A percentile compares a stretch with the other conserved stretches of the same genome.
Evolutionary conservation across 2,797 vertebrate genomes (phyloP).

Genomic region (Philypnodon macrostomus): DNA sequence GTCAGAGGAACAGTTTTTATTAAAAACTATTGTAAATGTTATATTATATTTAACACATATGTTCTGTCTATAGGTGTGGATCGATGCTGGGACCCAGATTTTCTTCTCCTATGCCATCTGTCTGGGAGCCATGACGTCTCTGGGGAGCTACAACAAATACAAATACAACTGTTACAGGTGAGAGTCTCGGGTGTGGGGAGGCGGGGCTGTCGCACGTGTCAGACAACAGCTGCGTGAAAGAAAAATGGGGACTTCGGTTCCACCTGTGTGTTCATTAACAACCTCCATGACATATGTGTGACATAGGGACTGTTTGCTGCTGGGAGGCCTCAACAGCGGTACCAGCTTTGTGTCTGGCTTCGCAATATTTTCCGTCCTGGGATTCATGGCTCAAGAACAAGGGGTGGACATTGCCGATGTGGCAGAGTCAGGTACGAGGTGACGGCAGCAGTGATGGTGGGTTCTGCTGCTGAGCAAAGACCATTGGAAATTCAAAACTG

Average conservation of each 20-base stretch:
- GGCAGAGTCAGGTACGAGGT: constrained; percentile 98
- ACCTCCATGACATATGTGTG: constrained; percentile 97
- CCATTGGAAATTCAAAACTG: constrained; percentile 46
- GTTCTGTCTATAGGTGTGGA: constrained; percentile 86
- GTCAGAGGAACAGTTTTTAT: too few relatives aligned
- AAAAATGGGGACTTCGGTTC: constrained; percentile 87
- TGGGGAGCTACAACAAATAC: constrained; percentile 99
- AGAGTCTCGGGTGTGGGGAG: constrained; percentile 63
- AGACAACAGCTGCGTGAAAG: constrained; percentile 68
- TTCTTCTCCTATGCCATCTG: constrained; percentile 99
- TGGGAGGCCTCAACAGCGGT: constrained; percentile 99
- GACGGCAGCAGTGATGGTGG: constrained; percentile 88
- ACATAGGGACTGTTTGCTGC: constrained; percentile 99
- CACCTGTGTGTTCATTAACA: constrained; percentile 86
- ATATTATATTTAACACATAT: not conserved
- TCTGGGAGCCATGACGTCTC: constrained; percentile 96
- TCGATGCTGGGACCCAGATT: constrained; percentile 97
- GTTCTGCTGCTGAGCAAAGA: constrained; percentile 81
- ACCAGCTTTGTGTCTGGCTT: constrained; percentile 99
- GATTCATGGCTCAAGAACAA: constrained; percentile 99
- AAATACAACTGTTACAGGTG: constrained; percentile 99
- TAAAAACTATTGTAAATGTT: not conserved
- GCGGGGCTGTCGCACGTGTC: constrained; percentile 58
- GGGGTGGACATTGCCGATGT: constrained; percentile 99
- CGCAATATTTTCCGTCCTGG: constrained; percentile 99